These are phyloP conservation scores for Drosophila fuyamai DNA, from an alignment of 1,140 invertebrate species.

Conservation along the genomic window DNA sequence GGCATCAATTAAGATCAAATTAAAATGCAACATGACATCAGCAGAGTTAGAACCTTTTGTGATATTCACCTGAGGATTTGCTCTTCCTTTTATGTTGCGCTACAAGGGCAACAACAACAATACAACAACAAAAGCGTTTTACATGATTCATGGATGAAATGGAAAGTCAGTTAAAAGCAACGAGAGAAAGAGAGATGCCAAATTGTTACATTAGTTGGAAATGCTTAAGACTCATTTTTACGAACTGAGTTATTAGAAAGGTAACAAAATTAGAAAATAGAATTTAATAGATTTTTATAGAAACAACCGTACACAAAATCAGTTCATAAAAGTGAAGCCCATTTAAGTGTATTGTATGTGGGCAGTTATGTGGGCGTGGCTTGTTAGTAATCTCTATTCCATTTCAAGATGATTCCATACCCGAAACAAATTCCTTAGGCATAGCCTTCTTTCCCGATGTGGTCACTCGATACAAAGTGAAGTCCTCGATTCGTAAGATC, in stretches of 20 bases:
- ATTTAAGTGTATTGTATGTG: conserved; percentile 3
- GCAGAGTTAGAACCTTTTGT: conserved; percentile 11
- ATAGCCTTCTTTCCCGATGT: conserved; percentile 89
- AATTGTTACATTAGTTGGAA: conserved; percentile 38
- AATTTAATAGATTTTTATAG: not conserved
- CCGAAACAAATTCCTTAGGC: conserved; percentile 92
- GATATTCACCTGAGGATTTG: conserved; percentile 84
- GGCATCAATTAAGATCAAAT: not conserved
- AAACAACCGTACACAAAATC: not conserved
- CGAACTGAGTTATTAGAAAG: not conserved
- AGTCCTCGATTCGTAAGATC: conserved; percentile 95
- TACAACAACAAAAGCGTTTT: conserved; percentile 63
- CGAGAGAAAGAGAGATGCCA: conserved; percentile 54
- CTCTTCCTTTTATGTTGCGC: conserved; percentile 86
- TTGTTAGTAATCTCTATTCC: not conserved
- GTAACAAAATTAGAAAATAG: too few relatives aligned
- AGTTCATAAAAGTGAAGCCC: not conserved
- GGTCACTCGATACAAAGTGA: conserved; percentile 93
- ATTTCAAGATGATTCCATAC: conserved; percentile 84
- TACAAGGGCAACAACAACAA: conserved; percentile 73
- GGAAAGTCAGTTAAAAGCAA: conserved; percentile 38
- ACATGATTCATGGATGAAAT: conserved; percentile 45
- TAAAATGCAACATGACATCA: conserved; percentile 13
- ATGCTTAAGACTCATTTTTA: conserved; percentile 1
- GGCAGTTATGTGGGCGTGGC: conserved; percentile 36